Percentiles rank a stretch among this genome's conserved stretches.
phyloP scores from a whole-genome alignment of 2,113 vertebrate genomes.

The Meleagris gallopavo region DNA sequence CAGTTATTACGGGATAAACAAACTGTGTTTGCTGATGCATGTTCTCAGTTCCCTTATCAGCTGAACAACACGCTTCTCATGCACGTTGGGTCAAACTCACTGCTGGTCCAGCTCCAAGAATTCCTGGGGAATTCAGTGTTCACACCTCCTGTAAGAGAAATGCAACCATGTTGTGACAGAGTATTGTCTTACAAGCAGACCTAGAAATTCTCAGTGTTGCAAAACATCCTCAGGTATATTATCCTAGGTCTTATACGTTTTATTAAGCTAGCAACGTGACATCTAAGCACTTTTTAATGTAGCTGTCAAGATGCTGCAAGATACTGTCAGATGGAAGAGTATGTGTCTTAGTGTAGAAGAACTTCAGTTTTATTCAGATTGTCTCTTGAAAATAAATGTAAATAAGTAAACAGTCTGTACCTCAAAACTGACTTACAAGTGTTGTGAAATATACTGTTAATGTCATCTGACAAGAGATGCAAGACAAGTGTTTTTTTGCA shows the following conservation, averaged over 20 bases:
- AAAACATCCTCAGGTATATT: not conserved
- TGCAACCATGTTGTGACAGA: not conserved
- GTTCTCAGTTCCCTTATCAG: constrained; percentile 49
- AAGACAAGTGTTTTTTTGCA: not conserved
- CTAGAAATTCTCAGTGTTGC: rapidly evolving
- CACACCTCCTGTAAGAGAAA: not conserved
- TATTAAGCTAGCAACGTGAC: not conserved
- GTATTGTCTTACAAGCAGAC: not conserved
- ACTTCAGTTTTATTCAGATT: not conserved
- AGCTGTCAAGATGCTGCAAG: not conserved
- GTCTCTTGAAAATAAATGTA: not conserved
- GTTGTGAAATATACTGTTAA: not conserved
- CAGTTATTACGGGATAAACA: constrained; percentile 25
- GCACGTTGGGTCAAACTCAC: not conserved
- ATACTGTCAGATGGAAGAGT: not conserved
- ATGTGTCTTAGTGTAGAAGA: not conserved
- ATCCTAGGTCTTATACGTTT: not conserved
- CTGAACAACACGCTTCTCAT: not conserved
- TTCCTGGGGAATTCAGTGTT: rapidly evolving
- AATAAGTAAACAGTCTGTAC: not conserved
- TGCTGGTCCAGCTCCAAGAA: constrained; percentile 54
- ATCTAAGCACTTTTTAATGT: not conserved
- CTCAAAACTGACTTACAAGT: not conserved
- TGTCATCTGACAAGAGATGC: not conserved
- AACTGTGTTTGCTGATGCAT: constrained; percentile 50